phyloP scores from a whole-genome alignment of 2,888 invertebrate species.

The Nemapogon koenigi region DNA sequence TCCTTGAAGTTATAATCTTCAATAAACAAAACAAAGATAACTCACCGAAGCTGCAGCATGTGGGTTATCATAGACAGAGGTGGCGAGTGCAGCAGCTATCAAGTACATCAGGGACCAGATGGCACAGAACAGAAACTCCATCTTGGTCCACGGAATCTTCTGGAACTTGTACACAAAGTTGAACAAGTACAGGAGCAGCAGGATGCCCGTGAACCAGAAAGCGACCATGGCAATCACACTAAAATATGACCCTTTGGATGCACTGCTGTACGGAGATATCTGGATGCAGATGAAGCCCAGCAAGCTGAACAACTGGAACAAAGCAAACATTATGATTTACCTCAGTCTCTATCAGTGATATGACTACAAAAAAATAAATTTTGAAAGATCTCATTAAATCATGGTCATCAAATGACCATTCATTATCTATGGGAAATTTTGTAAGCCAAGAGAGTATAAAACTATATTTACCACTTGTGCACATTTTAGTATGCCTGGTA shows the following conservation, averaged over 20 bases:
- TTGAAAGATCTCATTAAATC: not conserved
- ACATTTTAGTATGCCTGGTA: constrained; percentile 80
- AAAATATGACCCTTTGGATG: constrained; percentile 74
- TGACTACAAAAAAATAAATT: not conserved
- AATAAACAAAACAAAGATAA: too few species aligned
- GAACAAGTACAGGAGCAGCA: constrained; percentile 82
- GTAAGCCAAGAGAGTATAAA: not conserved
- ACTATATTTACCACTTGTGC: constrained; percentile 74
- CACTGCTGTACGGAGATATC: constrained; percentile 55
- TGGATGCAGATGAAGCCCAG: constrained; percentile 84
- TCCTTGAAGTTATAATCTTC: too few species aligned
- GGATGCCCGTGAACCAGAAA: constrained; percentile 83
- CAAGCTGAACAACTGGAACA: constrained; percentile 67
- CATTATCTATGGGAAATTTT: too few species aligned
- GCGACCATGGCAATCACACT: constrained; percentile 82
- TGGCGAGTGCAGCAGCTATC: constrained; percentile 74
- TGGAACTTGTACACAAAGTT: constrained; percentile 86
- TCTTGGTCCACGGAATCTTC: constrained; percentile 85
- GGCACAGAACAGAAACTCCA: constrained; percentile 79
- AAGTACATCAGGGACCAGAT: constrained; percentile 79
- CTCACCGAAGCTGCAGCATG: constrained; percentile 79
- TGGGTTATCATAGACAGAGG: constrained; percentile 62
- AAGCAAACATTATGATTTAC: not conserved
- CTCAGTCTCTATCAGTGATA: not conserved
- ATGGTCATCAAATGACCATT: not conserved